These are phyloP conservation scores for Drosophila ohnishii DNA, from an alignment of 1,140 invertebrate species.

Conservation along the genomic window DNA sequence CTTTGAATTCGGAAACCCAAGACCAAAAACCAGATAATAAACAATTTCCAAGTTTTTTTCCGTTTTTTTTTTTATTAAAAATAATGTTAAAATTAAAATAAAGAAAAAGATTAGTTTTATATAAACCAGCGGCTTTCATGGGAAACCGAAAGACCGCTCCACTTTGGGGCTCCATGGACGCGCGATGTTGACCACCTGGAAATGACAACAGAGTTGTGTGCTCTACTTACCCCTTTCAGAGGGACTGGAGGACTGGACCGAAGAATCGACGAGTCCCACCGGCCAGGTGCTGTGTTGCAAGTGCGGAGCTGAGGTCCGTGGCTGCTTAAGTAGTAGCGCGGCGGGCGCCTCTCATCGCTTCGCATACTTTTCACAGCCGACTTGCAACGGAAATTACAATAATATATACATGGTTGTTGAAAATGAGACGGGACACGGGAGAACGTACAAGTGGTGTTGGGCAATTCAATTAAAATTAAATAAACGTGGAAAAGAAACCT, in stretches of 20 bases:
- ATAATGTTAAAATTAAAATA: neutral
- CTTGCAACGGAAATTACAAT: conserved; percentile 79
- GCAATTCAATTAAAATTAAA: conserved; percentile 33
- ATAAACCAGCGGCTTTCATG: neutral
- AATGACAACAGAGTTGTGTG: conserved; percentile 45
- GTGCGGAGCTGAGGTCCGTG: conserved; percentile 38
- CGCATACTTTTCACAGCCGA: conserved; percentile 73
- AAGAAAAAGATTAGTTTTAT: conserved; percentile 1
- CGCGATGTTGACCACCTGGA: conserved; percentile 29
- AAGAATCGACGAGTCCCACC: conserved; percentile 10
- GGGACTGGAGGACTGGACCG: conserved; percentile 6
- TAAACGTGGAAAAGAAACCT: conserved; percentile 35
- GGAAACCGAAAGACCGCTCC: neutral
- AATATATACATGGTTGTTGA: conserved; percentile 62
- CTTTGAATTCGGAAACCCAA: neutral
- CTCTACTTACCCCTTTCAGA: conserved; percentile 55
- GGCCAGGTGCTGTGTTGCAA: conserved; percentile 19
- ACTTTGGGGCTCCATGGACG: neutral
- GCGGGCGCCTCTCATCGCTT: conserved; percentile 65
- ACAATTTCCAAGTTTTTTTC: neutral
- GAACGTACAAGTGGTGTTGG: conserved; percentile 25
- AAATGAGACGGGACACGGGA: conserved; percentile 27
- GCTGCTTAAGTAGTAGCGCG: conserved; percentile 53
- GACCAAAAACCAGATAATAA: neutral
- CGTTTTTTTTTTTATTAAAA: conserved; percentile 8